Conservation (phyloP, 2,888 invertebrate genomes). For the Drosophila falleni region DNA sequence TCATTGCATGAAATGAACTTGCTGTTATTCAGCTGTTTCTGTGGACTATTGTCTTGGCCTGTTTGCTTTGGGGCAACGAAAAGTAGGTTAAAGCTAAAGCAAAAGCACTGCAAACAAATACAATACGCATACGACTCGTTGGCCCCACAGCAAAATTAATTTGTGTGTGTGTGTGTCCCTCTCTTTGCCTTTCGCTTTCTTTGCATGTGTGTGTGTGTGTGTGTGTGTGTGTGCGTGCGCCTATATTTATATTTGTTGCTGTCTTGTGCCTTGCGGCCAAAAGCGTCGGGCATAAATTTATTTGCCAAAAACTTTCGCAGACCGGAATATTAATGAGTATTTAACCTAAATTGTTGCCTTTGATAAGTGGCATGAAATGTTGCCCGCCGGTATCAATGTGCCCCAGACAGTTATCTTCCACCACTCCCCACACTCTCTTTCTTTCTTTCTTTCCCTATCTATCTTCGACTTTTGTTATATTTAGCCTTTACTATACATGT, state of each 20-base stretch:
- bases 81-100: conserved; percentile 62
- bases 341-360: conserved; percentile 82
- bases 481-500: conserved; percentile 8
- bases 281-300: conserved; percentile 77
- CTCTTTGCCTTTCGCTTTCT: background rate
- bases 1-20: conserved; percentile 54
- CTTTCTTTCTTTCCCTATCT: background rate
- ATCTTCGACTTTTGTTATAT: background rate
- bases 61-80: conserved; percentile 32
- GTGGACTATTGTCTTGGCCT: conserved; percentile 21
- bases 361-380: conserved; percentile 80
- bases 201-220: conserved; percentile 10
- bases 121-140: conserved; percentile 46
- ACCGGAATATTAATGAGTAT: conserved; percentile 82
- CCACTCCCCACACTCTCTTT: background rate
- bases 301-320: conserved; percentile 81
- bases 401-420: conserved; percentile 52
- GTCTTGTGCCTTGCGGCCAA: conserved; percentile 68
- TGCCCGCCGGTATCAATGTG: conserved; percentile 70
- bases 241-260: conserved; percentile 60
- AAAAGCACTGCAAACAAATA: conserved; percentile 38
- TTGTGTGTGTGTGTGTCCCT: conserved; percentile 44
- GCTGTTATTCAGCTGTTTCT: conserved; percentile 7
- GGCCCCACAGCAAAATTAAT: conserved; percentile 59
- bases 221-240: conserved; percentile 41